Evolutionary conservation across 2,888 invertebrate species (phyloP), one percentile per base, ranked within the genome.

Genomic region (Ligdia adustata): DNA sequence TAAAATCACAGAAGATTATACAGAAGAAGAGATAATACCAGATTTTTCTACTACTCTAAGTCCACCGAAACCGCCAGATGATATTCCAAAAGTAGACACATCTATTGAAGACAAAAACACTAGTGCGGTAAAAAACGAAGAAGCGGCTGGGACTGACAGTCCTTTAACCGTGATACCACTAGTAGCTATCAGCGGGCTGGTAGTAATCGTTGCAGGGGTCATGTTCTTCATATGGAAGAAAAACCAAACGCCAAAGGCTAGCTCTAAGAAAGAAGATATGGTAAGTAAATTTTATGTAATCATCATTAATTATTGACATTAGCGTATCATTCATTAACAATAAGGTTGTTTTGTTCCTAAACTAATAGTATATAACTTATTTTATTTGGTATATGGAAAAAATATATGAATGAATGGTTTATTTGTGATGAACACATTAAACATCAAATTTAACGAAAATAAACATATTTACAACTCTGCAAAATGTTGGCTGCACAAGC

Each of bases 151-250:
- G 0, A 74, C 58, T 12, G 93, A 93, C 56, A 79, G 94, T 29
- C 89, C 93, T 27, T 85, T 93, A 55, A 93, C 95, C 28, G 82
- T 96, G 34, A 92, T 96, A 62, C 95, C 96, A 1, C 85, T 96
- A 34, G 89, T 94, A 13, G 93, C 94, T 5, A 92, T 95, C 33
- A 93, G 93, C 62, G 93, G 91, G 2, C 86, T 96, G 33, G 92
- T 96, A 47, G 78, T 94, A 2, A 92, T 94, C 11, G 92, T 94
- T 2, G 93, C 93, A 11, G 91, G 92, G 29, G 92, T 94, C 1
- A 92, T 93, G 9, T 91, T 95, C 63, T 91, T 95, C 43, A 93
- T 95, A 58, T 93, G 95, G 61, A 94, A 92, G 69, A 94, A 93
- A 66, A 92, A 95, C 49, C 94, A 93, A 64, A 75, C 88, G 24